Evolutionary conservation across 2,797 vertebrate species (phyloP), one percentile per base, ranked within the genome.

Genomic region (Spinus olivaceus): DNA sequence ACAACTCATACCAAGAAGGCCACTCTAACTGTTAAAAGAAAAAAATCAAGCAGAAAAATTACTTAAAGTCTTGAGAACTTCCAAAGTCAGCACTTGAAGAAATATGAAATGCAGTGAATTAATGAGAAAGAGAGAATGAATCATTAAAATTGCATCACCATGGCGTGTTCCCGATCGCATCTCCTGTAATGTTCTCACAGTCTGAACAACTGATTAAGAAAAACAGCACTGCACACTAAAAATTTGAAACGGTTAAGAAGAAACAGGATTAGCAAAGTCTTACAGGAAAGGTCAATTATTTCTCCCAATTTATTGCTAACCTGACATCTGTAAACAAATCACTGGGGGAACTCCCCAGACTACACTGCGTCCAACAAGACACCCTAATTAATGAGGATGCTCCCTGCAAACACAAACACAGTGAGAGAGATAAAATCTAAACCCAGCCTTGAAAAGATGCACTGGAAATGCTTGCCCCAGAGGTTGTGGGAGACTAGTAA

Each of bases 301-400:
- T 81, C 86, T 87, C 78, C 78, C 93, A 65, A 85, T 95, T 95
- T 94, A 92, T 95, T 92, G 88, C 84, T 89, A 97, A 91, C 88
- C 88, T 90, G 92, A 95, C 93, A 94, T 95, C 86, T 95, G 84
- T 96, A 97, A 95, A 96, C 94, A 96, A 96, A 96, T 95, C 94
- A 87, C 78, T 82, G 50, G 80, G 76, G 92, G 72, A 92, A 28
- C 79, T 96, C 96, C 86, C 92, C 0, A 0, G 92, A 91, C 92
- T 46, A 9, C 61, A 27, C 39, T 18, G 47, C 69, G 93, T 95
- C 93, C 72, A 2, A 91, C 93, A 96, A 86, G 93, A 92, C 91
- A 83, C 92, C 81, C 92, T 95, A 89, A 95, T 96, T 95, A 95
- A 95, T 51, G 90, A 94, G 65, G 91, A 89, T 73, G 53, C 4